Evolutionary conservation across 2,113 vertebrate species (phyloP).

Genomic region (Genyomyrus donnyi): DNA sequence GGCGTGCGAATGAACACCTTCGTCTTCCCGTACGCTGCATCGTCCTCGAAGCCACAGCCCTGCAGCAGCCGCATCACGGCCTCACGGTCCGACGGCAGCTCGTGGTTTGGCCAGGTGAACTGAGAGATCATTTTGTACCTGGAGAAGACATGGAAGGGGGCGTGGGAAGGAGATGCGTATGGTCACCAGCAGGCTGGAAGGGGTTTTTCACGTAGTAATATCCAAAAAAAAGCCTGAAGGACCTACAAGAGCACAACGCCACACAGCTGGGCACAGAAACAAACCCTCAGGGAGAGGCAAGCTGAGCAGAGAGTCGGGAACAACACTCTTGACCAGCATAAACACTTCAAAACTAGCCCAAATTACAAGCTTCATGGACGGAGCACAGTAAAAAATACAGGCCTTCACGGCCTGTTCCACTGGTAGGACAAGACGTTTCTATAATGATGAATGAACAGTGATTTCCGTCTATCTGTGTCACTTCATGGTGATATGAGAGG

Average conservation of each 20-base stretch:
- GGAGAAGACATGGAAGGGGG: neutral
- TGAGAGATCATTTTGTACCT: conserved; percentile 98
- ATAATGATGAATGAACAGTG: neutral
- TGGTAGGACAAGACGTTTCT: neutral
- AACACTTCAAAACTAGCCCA: neutral
- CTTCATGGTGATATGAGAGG: neutral
- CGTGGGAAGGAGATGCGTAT: neutral
- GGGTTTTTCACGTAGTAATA: neutral
- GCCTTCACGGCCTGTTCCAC: neutral
- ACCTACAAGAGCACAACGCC: neutral
- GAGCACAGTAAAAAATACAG: neutral
- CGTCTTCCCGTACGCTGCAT: conserved; percentile 87
- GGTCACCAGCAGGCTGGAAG: neutral
- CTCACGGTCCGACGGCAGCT: conserved; percentile 77
- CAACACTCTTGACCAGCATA: neutral
- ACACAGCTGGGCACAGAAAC: neutral
- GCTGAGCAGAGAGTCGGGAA: neutral
- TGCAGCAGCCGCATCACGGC: conserved; percentile 82
- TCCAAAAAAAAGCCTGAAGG: neutral
- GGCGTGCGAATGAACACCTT: conserved; percentile 95
- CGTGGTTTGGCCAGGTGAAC: conserved; percentile 95
- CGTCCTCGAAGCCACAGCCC: conserved; percentile 79
- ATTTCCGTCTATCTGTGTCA: neutral
- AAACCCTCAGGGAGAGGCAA: neutral
- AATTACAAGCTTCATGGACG: neutral